phyloP scores from a whole-genome alignment of 2,797 vertebrate genomes.

The Fistularia commersonii region DNA sequence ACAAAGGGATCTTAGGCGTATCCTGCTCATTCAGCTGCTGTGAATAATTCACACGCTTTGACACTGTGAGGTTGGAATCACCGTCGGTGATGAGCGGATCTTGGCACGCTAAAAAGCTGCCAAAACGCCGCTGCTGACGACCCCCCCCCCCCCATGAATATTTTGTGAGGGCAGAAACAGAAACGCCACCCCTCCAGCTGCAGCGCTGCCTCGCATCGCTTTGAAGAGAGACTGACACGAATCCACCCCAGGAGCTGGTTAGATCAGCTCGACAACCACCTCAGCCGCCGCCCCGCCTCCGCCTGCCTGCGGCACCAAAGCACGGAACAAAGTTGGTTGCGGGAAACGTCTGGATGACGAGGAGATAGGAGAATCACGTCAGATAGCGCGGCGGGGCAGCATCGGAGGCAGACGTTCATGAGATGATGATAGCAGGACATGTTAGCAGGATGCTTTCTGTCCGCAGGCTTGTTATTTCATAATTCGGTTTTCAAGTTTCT shows the following conservation, averaged over 20 bases:
- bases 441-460: too few relatives aligned
- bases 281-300: constrained; percentile 18
- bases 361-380: constrained; percentile 23
- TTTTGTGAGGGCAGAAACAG: constrained; percentile 42
- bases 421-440: too few relatives aligned
- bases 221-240: constrained; percentile 55
- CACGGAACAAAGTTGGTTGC: constrained; percentile 21
- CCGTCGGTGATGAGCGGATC: constrained; percentile 44
- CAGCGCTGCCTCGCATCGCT: constrained; percentile 49
- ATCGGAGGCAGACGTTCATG: too few relatives aligned
- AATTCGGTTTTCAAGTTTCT: too few relatives aligned
- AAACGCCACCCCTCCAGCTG: constrained; percentile 29
- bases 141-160: constrained; percentile 34
- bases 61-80: constrained; percentile 20
- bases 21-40: constrained; percentile 19
- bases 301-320: constrained; percentile 35
- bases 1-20: constrained; percentile 14
- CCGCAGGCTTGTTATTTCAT: too few relatives aligned
- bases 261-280: constrained; percentile 48
- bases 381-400: too few relatives aligned
- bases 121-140: constrained; percentile 38
- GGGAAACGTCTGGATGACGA: constrained; percentile 9
- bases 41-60: constrained; percentile 44
- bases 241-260: constrained; percentile 53
- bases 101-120: constrained; percentile 39